Base-by-base conservation (phyloP, 1,140 invertebrate species). In the Pseudoatta argentina region DNA sequence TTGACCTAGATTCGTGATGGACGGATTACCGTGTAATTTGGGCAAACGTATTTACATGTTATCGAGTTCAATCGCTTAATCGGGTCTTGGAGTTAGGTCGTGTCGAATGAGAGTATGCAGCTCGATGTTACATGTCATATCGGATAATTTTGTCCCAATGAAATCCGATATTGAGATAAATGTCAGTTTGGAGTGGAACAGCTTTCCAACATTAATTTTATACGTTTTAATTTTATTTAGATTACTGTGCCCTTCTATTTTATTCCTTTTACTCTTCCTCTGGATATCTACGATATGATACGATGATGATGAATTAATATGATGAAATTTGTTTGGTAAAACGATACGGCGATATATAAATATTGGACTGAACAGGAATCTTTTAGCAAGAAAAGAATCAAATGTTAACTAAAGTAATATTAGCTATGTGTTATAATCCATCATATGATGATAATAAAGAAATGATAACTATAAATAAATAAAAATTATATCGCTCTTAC, bases 21-120 rank as follows among this genome's bases (percentile, higher is more conserved):
- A 63, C 39, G 71, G 79, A 83, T 83, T 75, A 75, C 55, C n/a
- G 27, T 83, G 69, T 83, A 75, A 83, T 83, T 75, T 73, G 55
- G 55, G 69, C 79, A 73, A 83, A 73, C 55, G 79, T 82, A 83
- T 83, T 75, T 83, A 83, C 55, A 63, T 83, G 55, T 83, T 83
- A 83, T 83, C 79, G 69, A 21, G 39, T 75, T 75, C 55, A 61
- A 73, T 75, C 79, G 69, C 79, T 83, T 73, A 83, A 75, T 81
- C 63, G 44, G 61, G 14, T 8, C 51, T 61, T 27, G 79, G 53
- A 82, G 55, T 71, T 81, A n/a, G 51, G n/a, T 34, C 55, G 2
- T 0, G 48, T 14, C n/a, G 63, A 53, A 27, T 67, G 27, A 21
- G 79, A 39, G 30, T 61, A 73, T 48, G n/a, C n/a, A n/a, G 27